phyloP scores from a whole-genome alignment of 2,113 vertebrate genomes.

The Hippoglossus stenolepis region DNA sequence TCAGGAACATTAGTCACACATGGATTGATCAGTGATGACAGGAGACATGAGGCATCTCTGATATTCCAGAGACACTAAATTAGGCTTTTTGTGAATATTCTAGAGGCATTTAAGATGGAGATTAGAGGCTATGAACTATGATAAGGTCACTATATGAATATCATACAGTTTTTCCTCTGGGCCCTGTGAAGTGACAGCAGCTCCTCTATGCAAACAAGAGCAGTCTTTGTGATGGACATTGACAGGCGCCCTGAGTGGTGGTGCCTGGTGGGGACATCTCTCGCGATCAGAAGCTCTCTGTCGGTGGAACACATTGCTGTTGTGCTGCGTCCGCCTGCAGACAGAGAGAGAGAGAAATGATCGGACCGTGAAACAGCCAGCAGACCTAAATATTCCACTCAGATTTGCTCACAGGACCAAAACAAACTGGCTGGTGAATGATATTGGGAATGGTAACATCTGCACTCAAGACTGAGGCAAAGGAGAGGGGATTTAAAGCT shows the following conservation, averaged over 20 bases:
- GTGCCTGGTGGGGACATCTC: conserved; percentile 73
- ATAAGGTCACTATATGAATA: neutral
- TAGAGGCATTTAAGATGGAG: neutral
- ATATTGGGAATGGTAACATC: too few relatives aligned
- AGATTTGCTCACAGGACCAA: neutral
- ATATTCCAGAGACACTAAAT: neutral
- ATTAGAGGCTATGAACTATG: neutral
- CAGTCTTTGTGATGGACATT: conserved; percentile 63
- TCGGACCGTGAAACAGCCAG: neutral
- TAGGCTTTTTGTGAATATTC: neutral
- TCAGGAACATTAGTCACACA: neutral
- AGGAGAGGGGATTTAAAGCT: too few relatives aligned
- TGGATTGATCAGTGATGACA: conserved; percentile 3
- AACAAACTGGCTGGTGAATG: neutral
- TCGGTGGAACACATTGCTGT: conserved; percentile 27
- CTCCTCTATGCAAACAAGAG: conserved; percentile 54
- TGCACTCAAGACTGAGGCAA: too few relatives aligned
- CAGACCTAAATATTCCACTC: neutral
- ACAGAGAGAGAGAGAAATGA: neutral
- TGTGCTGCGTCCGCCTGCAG: conserved; percentile 17
- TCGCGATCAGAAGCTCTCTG: conserved; percentile 55
- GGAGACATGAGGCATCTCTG: neutral
- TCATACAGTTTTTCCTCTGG: neutral
- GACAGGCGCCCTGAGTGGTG: conserved; percentile 41
- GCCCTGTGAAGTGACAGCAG: conserved; percentile 28